Conservation (phyloP, 2,888 invertebrate genomes). For the Caenorhabditis virilis region DNA sequence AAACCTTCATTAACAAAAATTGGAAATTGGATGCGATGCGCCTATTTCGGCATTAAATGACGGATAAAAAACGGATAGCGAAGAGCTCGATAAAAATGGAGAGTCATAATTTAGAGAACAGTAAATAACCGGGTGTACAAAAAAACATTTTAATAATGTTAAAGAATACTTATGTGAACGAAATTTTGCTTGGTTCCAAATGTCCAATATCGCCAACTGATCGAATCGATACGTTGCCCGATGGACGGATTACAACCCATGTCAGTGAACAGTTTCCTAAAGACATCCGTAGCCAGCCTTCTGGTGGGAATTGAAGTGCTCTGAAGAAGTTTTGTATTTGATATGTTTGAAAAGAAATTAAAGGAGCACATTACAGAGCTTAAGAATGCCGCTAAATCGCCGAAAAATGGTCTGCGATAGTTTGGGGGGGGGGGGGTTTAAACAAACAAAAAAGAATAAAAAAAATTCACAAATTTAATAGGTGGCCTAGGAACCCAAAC, state of each 20-base stretch:
- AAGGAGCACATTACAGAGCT: no score
- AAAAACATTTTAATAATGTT: no score
- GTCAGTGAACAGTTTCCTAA: constrained; percentile 92
- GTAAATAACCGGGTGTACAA: no score
- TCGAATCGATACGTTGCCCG: constrained; percentile 84
- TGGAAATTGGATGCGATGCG: constrained; percentile 17
- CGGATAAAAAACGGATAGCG: no score
- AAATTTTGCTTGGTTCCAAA: constrained; percentile 78
- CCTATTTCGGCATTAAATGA: no score
- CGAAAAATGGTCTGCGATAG: no score
- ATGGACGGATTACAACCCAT: constrained; percentile 83
- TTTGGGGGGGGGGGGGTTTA: not conserved
- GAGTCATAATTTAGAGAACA: no score
- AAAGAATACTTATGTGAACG: constrained; percentile 62
- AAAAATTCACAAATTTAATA: constrained; percentile 24
- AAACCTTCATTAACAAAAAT: constrained; percentile 6
- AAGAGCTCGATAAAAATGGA: no score
- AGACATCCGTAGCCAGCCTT: constrained; percentile 91
- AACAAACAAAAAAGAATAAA: constrained; percentile 2
- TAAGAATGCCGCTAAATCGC: no score
- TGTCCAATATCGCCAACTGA: constrained; percentile 87
- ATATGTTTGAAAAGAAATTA: no score
- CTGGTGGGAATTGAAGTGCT: constrained; percentile 92
- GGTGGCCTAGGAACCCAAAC: no score
- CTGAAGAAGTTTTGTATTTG: no score